Evolutionary conservation across 1,140 invertebrate genomes (phyloP).

Genomic region (Procambarus virginalis): DNA sequence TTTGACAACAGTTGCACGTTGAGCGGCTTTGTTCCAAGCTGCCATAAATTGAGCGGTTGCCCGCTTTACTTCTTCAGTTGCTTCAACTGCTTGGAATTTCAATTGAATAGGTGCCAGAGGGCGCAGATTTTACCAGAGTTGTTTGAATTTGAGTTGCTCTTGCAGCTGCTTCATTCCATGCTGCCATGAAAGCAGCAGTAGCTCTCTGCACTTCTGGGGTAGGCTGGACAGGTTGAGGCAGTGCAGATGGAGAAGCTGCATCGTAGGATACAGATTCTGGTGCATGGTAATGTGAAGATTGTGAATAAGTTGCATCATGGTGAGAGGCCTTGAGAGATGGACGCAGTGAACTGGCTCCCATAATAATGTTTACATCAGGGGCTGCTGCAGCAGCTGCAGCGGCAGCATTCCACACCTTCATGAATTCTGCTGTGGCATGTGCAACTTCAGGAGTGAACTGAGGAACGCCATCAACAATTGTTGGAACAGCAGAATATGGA

Average conservation of each 20-base stretch:
- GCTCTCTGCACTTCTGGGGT: constrained; percentile 43
- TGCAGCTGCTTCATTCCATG: constrained; percentile 15
- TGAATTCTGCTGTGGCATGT: no score
- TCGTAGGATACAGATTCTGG: background rate
- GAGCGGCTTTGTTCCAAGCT: constrained; percentile 14
- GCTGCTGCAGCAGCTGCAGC: no score
- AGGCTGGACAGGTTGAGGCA: constrained; percentile 8
- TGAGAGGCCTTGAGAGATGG: background rate
- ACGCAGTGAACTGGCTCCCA: background rate
- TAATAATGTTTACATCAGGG: no score
- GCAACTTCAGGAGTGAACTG: no score
- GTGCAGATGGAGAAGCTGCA: background rate
- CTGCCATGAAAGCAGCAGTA: background rate
- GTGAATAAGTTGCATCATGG: background rate
- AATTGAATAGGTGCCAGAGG: no score
- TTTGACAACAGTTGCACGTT: constrained; percentile 2
- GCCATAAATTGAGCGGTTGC: background rate
- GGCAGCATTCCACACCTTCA: no score
- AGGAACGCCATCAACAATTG: background rate
- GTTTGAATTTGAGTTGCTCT: no score
- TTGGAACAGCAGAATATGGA: no score
- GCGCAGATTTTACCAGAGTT: no score
- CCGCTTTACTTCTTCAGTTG: no score
- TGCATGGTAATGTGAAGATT: background rate
- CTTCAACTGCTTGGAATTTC: no score